Base-by-base conservation (phyloP, 37 sponge, comb jelly and placozoan species). In the Chondrilla cf. caribensis region DNA sequence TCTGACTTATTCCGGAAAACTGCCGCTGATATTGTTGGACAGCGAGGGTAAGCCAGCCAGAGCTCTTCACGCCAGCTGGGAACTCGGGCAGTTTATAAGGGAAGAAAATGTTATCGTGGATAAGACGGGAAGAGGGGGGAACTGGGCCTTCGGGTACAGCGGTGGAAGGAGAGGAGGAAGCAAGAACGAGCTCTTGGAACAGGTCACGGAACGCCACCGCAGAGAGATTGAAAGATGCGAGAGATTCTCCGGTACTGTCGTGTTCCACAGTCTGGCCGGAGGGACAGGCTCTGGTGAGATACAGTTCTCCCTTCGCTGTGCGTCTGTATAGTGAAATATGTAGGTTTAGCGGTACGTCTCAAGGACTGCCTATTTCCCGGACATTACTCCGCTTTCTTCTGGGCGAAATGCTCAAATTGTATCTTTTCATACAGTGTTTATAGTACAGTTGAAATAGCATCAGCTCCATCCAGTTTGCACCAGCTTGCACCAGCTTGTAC, bases 241-340 rank as follows among this genome's bases (percentile, higher is more conserved):
- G 36, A 42, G 71, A 22, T 93, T 82, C 38, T 42, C 47, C 38
- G 93, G 91, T 2, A 84, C 79, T 58, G 62, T 96, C 14, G 8
- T 93, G 26, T 70, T 88, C 0, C 96, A 96, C 84, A 96, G 96
- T 70, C 38, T 88, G 11, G 84, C 90, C 15, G 96, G 96, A 44
- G 96, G 96, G 17, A 96, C 96, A 62, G 96, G 93, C 60, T 87
- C 95, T 67, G 95, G 92, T 92, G 25, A 60, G 87, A 24, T 11
- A 0, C 33, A 21, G 24, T 26, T 24, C n/a, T n/a, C n/a, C n/a
- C n/a, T n/a, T n/a, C n/a, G n/a, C n/a, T n/a, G n/a, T 9, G 22
- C 2, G 60, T 59, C 60, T 2, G 4, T n/a, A 26, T 26, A 59
- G 4, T 59, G 57, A 54, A 17, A 17, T 54, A 54, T 11, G 17